Percentiles rank a stretch among this genome's conserved stretches.
phyloP scores from a whole-genome alignment of 2,113 vertebrate species.

The Lophius piscatorius region DNA sequence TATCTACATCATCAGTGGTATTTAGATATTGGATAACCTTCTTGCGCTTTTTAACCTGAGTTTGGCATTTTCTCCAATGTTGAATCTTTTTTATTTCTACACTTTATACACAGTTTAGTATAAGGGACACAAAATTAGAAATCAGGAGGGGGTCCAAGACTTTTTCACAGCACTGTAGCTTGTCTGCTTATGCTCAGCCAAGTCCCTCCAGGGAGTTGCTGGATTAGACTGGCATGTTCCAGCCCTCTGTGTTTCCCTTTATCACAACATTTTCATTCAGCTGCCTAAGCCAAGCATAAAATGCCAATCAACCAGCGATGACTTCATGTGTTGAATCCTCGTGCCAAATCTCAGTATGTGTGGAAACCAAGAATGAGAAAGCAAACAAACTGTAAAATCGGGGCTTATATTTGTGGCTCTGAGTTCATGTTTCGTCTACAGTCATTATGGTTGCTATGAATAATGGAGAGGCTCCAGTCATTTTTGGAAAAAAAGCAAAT shows the following conservation, averaged over 20 bases:
- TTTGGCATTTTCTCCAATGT: no score
- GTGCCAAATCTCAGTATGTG: conserved; percentile 6
- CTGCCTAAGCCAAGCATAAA: conserved; percentile 12
- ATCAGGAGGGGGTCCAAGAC: no score
- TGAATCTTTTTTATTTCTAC: no score
- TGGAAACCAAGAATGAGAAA: conserved; percentile 27
- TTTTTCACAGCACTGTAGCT: no score
- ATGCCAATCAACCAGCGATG: conserved; percentile 36
- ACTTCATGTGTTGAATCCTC: conserved; percentile 45
- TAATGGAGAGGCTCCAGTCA: background rate
- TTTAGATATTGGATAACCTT: no score
- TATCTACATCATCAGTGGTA: no score
- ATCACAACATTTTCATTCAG: conserved; percentile 24
- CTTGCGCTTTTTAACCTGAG: no score
- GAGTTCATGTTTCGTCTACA: conserved; percentile 9
- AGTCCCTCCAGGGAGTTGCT: conserved; percentile 14
- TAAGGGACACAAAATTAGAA: no score
- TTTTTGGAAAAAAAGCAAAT: background rate
- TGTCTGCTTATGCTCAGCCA: conserved; percentile 15
- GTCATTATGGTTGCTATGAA: conserved; percentile 2
- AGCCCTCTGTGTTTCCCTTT: conserved; percentile 17
- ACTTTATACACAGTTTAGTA: no score
- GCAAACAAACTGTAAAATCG: conserved; percentile 19
- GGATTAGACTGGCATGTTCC: background rate
- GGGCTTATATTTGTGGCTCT: background rate